A percentile compares a stretch with the other conserved stretches of the same genome.
Evolutionary conservation across 2,888 invertebrate genomes (phyloP).

Genomic region (Cephus rjabovi): DNA sequence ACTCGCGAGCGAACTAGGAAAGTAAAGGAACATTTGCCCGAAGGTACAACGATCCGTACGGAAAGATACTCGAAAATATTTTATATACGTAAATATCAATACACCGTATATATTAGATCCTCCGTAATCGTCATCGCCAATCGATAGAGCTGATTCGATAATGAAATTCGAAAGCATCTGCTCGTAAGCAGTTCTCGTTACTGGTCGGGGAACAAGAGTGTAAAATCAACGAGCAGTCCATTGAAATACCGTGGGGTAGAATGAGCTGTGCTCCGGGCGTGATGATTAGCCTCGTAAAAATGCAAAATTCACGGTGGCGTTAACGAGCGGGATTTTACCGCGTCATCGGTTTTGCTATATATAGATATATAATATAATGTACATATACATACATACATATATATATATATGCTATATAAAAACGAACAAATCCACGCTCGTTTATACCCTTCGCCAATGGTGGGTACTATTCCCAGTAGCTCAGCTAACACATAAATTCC

Average conservation of each 20-base stretch:
- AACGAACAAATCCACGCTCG: conserved; percentile 26
- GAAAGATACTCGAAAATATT: background rate
- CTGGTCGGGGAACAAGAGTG: background rate
- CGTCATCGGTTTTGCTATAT: background rate
- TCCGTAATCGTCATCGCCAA: background rate
- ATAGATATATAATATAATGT: background rate
- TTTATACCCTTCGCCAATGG: conserved; percentile 1
- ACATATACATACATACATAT: background rate
- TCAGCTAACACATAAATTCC: conserved; percentile 58
- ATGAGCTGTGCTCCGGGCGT: background rate
- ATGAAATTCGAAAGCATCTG: background rate
- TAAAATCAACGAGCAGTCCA: background rate
- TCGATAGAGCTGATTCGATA: background rate
- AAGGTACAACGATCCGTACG: background rate
- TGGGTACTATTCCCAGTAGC: conserved; percentile 34
- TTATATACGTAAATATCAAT: background rate
- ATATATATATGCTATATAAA: conserved; percentile 2
- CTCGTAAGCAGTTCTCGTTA: background rate
- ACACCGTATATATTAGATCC: background rate
- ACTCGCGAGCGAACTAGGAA: background rate
- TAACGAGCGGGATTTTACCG: background rate
- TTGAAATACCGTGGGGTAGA: background rate
- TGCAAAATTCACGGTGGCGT: background rate
- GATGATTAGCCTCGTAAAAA: conserved; percentile 6
- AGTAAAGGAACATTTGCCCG: background rate